These are phyloP conservation scores for Eueides isabella DNA, from an alignment of 1,140 invertebrate species.

Conservation along the genomic window DNA sequence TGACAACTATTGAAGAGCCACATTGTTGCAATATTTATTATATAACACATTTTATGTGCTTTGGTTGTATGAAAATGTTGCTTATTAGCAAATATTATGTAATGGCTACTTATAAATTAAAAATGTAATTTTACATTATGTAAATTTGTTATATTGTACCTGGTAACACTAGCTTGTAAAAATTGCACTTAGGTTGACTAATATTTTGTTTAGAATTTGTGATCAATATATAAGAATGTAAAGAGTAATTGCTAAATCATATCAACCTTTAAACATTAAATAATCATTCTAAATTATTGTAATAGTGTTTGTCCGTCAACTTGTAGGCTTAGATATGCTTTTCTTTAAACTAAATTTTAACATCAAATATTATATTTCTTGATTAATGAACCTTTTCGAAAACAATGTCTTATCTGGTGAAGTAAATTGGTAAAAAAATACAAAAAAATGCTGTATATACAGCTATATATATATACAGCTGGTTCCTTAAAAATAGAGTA, in stretches of 20 bases:
- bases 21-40: background rate
- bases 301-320: slow-evolving; percentile 48
- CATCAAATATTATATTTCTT: slow-evolving; percentile 41
- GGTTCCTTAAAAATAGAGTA: slow-evolving; percentile 2
- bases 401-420: slow-evolving; percentile 70
- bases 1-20: slow-evolving; percentile 27
- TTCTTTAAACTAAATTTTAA: slow-evolving; percentile 46
- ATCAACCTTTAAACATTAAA: slow-evolving; percentile 50
- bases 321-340: slow-evolving; percentile 52
- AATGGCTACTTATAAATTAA: background rate
- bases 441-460: too few relatives aligned
- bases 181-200: slow-evolving; percentile 41
- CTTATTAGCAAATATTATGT: background rate
- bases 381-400: slow-evolving; percentile 46
- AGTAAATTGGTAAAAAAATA: slow-evolving; percentile 31
- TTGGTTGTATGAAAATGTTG: background rate
- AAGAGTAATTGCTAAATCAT: slow-evolving; percentile 50
- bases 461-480: background rate
- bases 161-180: slow-evolving; percentile 27
- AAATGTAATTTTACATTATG: background rate
- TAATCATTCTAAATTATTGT: slow-evolving; percentile 48
- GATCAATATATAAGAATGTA: slow-evolving; percentile 35
- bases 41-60: slow-evolving; percentile 6
- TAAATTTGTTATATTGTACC: background rate
- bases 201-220: slow-evolving; percentile 36